Evolutionary conservation across 2,888 invertebrate species (phyloP), one percentile per base, ranked within the genome.

Genomic region (Dynastes maya): DNA sequence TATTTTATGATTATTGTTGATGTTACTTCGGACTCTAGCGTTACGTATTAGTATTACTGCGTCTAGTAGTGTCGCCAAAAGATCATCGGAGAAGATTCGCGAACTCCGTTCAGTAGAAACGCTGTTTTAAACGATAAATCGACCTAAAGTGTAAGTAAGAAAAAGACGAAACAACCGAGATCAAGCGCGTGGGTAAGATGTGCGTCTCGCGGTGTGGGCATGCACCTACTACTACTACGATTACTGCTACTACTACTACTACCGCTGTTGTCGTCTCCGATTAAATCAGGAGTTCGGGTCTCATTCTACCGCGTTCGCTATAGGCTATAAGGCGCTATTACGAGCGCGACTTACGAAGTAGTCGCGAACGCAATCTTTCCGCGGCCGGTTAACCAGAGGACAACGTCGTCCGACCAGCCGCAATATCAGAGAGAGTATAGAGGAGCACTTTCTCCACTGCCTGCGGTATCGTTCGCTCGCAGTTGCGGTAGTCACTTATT

Each of bases 181-280:
- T 16, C 16, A n/a, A 58, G n/a, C 55, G 55, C 55, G 55, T 58
- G 55, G 55, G 55, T 58, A 58, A 58, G 22, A 45, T 45, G 55
- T 58, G 55, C 55, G 55, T 58, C 55, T 58, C 8, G 22, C 8
- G 22, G 55, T 58, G 22, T 58, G 16, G 55, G 55, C 55, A 58
- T 22, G 22, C 55, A 22, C 55, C 16, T 58, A 16, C 55, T 45
- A 45, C 45, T 45, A 45, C 9, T 58, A 22, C 55, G 22, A 8
- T 22, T 22, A 8, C 13, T 58, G 22, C 55, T 8, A 16, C 22
- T n/a, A 22, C 55, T 58, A 58, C 55, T 58, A 58, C 55, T n/a
- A 22, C 55, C n/a, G n/a, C 55, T 22, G 22, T 16, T 58, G 22
- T 22, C n/a, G 22, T 22, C 16, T 58, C 2, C 55, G 55, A 58